These are phyloP conservation scores for Hippocampus mohnikei DNA, from an alignment of 2,113 vertebrate genomes.

Conservation along the genomic window DNA sequence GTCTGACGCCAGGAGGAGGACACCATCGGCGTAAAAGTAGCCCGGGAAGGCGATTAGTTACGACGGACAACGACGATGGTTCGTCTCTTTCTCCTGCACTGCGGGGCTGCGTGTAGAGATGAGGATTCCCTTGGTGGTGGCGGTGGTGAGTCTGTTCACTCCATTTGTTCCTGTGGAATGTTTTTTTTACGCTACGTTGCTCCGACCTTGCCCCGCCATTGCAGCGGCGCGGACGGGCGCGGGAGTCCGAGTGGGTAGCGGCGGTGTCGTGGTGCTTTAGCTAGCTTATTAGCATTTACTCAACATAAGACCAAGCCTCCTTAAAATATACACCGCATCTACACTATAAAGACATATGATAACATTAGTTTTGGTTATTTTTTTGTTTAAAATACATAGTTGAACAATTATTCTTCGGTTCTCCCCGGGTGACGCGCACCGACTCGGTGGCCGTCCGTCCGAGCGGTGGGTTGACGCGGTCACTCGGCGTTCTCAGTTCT, in stretches of 20 bases:
- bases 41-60: slow-evolving; percentile 39
- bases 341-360: background rate
- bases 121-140: slow-evolving; percentile 67
- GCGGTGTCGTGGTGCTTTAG: slow-evolving; percentile 1
- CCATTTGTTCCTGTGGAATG: slow-evolving; percentile 28
- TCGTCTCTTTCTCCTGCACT: slow-evolving; percentile 30
- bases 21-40: slow-evolving; percentile 26
- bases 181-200: slow-evolving; percentile 27
- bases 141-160: slow-evolving; percentile 43
- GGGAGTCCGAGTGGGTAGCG: background rate
- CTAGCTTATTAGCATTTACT: slow-evolving; percentile 8
- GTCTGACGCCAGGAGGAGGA: slow-evolving; percentile 11
- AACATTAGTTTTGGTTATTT: background rate
- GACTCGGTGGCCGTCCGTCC: slow-evolving; percentile 28
- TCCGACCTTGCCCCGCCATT: slow-evolving; percentile 40
- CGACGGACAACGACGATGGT: slow-evolving; percentile 46
- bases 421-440: slow-evolving; percentile 11
- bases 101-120: slow-evolving; percentile 58
- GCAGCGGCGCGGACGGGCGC: slow-evolving; percentile 5
- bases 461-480: slow-evolving; percentile 39
- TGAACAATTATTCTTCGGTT: background rate
- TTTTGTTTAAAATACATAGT: background rate
- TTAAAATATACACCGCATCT: background rate
- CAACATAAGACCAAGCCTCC: background rate
- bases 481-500: slow-evolving; percentile 31